Base-by-base conservation (phyloP, 1,140 invertebrate species). In the Sogatella furcifera region DNA sequence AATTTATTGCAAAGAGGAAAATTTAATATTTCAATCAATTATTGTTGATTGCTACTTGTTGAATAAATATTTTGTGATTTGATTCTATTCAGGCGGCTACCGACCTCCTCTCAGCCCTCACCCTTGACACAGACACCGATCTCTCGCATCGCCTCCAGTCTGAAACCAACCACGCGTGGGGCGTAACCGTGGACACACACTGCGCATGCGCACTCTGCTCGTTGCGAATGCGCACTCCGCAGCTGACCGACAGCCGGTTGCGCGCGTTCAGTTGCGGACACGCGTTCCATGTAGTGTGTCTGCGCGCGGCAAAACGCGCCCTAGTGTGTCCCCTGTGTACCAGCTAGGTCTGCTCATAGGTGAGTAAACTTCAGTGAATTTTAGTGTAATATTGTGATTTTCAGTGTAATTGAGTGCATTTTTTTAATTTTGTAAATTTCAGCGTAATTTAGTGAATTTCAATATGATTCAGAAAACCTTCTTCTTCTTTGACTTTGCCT, bases 221-320 rank as follows among this genome's bases (percentile, higher is more conserved):
- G 5, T 55, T 69, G 49, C 52, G 61, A 43, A 57, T 69, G 5
- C 61, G 61, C 17, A 63, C 65, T 17, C 59, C 67, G 49, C 57
- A 60, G 10, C 53, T 68, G 31, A 19, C 64, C 15, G 65, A 68
- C 55, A 62, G 60, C 15, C 62, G 65, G n/a, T 28, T 69, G 1
- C 57, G 67, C 24, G 59, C 56, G 17, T 69, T 68, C 57, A 60
- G 41, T 34, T 69, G 68, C 52, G 65, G 60, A 10, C 68, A 69
- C 61, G 43, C 62, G 13, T 69, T 60, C 46, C 68, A 69, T 57
- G 55, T 60, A 10, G 62, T 67, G 10, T 69, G 68, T 57, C 46
- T 69, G 34, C 54, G 59, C n/a, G 44, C 57, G 1, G 55, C 59
- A 24, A 46, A 57, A 17, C 63, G 62, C 6, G 28, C 59, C 2